Evolutionary conservation across 1,140 invertebrate species (phyloP), one percentile per base, ranked within the genome.

Genomic region (Sarcophaga peregrina): DNA sequence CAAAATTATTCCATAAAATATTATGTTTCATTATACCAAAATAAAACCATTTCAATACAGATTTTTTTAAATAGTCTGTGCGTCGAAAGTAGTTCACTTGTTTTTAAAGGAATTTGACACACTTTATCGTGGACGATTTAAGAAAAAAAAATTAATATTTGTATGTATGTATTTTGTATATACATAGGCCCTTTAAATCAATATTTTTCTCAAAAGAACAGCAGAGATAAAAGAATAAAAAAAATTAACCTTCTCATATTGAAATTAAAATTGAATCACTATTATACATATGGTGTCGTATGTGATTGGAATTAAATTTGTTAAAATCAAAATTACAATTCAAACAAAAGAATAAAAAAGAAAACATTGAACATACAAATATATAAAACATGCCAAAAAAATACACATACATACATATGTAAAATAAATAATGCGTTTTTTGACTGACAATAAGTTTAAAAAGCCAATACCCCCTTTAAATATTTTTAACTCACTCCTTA

Each of bases 231-330:
- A 68, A 68, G 62, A 68, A 52, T 37, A 4, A 37, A 37, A n/a
- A 37, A 37, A 37, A 37, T 37, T 4, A 52, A 68, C 17, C 62
- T 68, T 68, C 62, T 68, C 17, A 20, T 68, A 7, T 68, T 20
- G n/a, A 68, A 68, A 68, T 68, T 68, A 68, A 68, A 68, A 68
- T 25, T 68, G 62, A 68, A 68, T 68, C 62, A 68, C 10, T 68
- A 68, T 68, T n/a, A 58, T 8, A 37, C 6, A 58, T 58, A 68
- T 68, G 62, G 62, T 68, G n/a, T 20, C 20, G 62, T 68, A 68
- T 68, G 62, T 68, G 62, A 68, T 68, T 68, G 62, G 62, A 68
- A 68, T 68, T 68, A 68, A 68, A 68, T 20, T 37, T 68, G 62
- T 17, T 20, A 68, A 68, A 68, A 68, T 25, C 17, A 68, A 68